A percentile compares a stretch with the other conserved stretches of the same genome.
These are phyloP conservation scores for Acheta domesticus DNA, from an alignment of 2,888 invertebrate species.

Conservation along the genomic window DNA sequence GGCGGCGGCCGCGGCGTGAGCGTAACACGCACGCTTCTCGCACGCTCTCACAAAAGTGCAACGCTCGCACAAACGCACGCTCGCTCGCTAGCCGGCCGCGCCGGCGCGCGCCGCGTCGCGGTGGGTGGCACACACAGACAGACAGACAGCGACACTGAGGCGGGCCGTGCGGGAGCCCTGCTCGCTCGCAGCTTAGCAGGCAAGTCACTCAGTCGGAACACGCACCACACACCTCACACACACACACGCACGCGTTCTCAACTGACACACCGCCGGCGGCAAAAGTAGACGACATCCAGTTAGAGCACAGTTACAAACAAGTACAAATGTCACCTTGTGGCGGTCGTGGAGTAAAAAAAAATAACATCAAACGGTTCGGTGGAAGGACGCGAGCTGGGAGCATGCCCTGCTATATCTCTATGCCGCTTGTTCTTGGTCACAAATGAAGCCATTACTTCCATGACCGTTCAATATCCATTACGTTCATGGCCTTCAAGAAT, in stretches of 20 bases:
- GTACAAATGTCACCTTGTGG: conserved; percentile 6
- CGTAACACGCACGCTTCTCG: neutral
- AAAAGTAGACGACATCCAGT: conserved; percentile 18
- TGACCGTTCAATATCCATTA: neutral
- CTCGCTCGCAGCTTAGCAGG: neutral
- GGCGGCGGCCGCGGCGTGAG: neutral
- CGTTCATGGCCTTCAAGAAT: neutral
- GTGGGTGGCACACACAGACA: conserved; percentile 3
- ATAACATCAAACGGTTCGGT: neutral
- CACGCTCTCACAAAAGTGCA: too few species aligned
- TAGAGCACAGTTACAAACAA: conserved; percentile 18
- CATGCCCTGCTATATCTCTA: neutral
- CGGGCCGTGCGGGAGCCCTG: neutral
- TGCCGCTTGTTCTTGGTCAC: neutral
- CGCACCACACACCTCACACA: neutral
- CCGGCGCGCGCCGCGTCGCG: neutral
- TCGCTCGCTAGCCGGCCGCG: neutral
- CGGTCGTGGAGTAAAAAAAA: neutral
- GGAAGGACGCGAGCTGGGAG: too few species aligned
- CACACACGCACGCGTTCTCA: neutral
- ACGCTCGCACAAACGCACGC: neutral
- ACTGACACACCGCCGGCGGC: conserved; percentile 1
- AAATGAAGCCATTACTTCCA: neutral
- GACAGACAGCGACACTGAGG: neutral
- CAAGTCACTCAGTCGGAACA: neutral